Evolutionary conservation across 2,888 invertebrate species (phyloP).

Genomic region (Ischnus inquisitorius): DNA sequence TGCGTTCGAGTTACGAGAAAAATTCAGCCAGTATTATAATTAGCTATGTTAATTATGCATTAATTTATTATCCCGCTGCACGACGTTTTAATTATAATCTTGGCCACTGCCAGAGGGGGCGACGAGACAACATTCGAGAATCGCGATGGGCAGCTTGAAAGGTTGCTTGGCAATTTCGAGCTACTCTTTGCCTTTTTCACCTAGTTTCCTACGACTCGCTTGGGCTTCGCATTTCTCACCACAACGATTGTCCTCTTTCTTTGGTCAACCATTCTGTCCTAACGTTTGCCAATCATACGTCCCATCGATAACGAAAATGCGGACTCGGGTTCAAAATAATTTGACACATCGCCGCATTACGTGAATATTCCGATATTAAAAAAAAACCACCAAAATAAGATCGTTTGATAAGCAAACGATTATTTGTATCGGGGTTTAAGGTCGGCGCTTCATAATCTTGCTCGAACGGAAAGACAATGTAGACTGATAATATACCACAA

Average conservation of each 20-base stretch:
- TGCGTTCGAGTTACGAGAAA: constrained; percentile 82
- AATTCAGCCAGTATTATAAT: constrained; percentile 84
- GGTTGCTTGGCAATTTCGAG: constrained; percentile 83
- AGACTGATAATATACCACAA: not conserved
- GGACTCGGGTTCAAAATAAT: constrained; percentile 25
- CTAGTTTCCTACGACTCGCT: constrained; percentile 35
- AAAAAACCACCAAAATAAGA: constrained; percentile 21
- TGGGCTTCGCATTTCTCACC: not conserved
- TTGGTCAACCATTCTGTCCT: constrained; percentile 27
- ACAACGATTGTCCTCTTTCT: not conserved
- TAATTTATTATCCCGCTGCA: constrained; percentile 84
- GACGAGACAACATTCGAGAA: constrained; percentile 22
- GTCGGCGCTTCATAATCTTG: not conserved
- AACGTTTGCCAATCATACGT: constrained; percentile 38
- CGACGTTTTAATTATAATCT: constrained; percentile 85
- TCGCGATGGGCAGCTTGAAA: constrained; percentile 80
- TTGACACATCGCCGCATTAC: constrained; percentile 6
- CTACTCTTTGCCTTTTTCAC: constrained; percentile 67
- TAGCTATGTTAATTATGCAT: constrained; percentile 85
- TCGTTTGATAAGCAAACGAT: constrained; percentile 35
- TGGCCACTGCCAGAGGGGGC: constrained; percentile 75
- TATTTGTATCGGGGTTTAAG: not conserved
- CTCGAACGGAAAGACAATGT: not conserved
- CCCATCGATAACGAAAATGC: constrained; percentile 1
- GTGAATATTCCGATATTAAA: constrained; percentile 30